These are phyloP conservation scores for Vulpes vulpes DNA, from an alignment of 2,113 vertebrate species.

Conservation along the genomic window DNA sequence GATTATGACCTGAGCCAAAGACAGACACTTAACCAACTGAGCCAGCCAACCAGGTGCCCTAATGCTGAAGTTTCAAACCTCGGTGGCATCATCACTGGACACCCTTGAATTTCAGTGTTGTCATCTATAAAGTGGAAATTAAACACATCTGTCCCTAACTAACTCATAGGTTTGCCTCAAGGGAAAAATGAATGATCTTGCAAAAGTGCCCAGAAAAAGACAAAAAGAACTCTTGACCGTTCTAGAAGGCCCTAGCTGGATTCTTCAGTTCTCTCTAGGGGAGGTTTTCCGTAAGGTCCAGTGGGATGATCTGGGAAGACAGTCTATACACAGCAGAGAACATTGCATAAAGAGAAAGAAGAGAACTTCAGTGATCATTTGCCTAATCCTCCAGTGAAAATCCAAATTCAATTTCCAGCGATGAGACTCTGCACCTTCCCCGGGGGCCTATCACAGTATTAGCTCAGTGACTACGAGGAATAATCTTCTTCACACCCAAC, in stretches of 20 bases:
- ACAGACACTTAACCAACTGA: background rate
- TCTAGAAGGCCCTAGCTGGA: background rate
- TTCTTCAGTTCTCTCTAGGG: background rate
- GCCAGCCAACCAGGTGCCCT: background rate
- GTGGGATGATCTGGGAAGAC: background rate
- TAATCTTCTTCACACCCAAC: background rate
- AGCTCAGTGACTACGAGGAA: background rate
- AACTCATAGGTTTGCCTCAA: background rate
- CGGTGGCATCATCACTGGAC: background rate
- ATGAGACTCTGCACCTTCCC: background rate
- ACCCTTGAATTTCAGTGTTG: background rate
- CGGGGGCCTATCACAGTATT: background rate
- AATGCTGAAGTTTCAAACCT: background rate
- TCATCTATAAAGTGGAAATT: background rate
- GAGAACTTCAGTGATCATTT: background rate
- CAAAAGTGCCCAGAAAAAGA: background rate
- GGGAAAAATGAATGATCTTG: background rate
- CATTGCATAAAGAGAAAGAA: background rate
- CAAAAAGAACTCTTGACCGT: background rate
- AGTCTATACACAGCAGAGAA: too few species aligned
- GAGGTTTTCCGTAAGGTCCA: background rate
- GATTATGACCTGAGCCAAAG: background rate
- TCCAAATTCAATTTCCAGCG: background rate
- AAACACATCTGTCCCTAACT: background rate
- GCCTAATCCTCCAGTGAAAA: background rate